Evolutionary conservation across 2,113 vertebrate species (phyloP).

Genomic region (Stictonetta naevosa): DNA sequence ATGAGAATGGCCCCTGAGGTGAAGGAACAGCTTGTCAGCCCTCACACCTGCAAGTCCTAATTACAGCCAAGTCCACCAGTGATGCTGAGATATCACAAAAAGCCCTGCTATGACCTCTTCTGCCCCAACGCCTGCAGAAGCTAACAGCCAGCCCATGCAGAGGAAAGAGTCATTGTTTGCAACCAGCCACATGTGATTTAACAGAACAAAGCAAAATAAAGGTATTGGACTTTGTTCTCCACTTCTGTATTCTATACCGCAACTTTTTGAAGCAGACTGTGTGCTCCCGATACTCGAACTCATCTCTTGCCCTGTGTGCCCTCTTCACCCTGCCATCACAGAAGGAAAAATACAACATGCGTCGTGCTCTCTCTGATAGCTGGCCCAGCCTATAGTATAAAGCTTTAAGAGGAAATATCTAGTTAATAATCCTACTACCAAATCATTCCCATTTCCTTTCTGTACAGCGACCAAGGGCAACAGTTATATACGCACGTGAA

Average conservation of each 20-base stretch:
- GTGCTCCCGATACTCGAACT: background rate
- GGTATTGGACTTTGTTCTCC: background rate
- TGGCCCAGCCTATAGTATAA: background rate
- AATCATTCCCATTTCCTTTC: background rate
- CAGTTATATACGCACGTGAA: background rate
- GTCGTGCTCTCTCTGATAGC: background rate
- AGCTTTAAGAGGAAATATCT: background rate
- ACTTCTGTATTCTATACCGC: background rate
- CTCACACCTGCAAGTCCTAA: background rate
- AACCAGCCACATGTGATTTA: background rate
- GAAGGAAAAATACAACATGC: background rate
- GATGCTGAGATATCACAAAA: background rate
- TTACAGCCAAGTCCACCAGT: background rate
- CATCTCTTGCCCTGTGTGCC: background rate
- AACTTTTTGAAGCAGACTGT: background rate
- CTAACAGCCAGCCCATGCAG: rapidly evolving
- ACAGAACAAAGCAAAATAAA: background rate
- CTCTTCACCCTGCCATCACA: background rate
- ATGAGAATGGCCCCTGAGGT: background rate
- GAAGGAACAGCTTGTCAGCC: background rate
- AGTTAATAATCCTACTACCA: background rate
- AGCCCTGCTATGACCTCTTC: background rate
- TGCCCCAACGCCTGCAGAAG: background rate
- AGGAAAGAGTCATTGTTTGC: background rate
- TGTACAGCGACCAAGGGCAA: background rate